Evolutionary conservation across 2,113 vertebrate species (phyloP).

Genomic region (Narcine bancroftii): DNA sequence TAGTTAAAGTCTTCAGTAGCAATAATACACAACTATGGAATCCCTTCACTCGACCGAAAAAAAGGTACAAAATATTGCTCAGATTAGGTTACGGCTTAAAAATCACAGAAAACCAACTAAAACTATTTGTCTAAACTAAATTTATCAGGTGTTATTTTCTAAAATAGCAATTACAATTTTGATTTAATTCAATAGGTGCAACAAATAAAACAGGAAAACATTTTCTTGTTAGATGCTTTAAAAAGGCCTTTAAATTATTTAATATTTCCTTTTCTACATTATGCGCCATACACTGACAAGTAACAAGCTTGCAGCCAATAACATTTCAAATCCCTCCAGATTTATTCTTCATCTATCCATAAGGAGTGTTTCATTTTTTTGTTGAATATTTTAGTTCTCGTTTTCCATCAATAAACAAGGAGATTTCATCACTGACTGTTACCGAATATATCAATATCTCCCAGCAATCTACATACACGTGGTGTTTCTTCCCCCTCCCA

Average conservation of each 20-base stretch:
- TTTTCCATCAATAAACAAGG: too few species aligned
- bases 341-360: not conserved
- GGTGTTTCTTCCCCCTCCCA: too few species aligned
- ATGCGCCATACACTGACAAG: not conserved
- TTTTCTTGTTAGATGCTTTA: not conserved
- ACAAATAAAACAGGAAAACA: not conserved
- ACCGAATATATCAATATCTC: too few species aligned
- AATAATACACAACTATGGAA: slow-evolving; percentile 61
- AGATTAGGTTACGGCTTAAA: not conserved
- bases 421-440: too few species aligned
- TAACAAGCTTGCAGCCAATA: not conserved
- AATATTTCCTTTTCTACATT: not conserved
- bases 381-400: too few species aligned
- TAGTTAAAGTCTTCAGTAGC: slow-evolving; percentile 71
- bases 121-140: not conserved
- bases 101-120: not conserved
- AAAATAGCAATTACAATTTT: not conserved
- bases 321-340: not conserved
- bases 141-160: not conserved
- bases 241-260: too few species aligned
- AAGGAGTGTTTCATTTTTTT: not conserved
- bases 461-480: too few species aligned
- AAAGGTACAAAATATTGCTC: not conserved
- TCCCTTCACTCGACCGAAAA: slow-evolving; percentile 53
- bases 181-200: not conserved